Evolutionary conservation across 1,140 invertebrate genomes (phyloP).

Genomic region (Aphaenogaster floridana): DNA sequence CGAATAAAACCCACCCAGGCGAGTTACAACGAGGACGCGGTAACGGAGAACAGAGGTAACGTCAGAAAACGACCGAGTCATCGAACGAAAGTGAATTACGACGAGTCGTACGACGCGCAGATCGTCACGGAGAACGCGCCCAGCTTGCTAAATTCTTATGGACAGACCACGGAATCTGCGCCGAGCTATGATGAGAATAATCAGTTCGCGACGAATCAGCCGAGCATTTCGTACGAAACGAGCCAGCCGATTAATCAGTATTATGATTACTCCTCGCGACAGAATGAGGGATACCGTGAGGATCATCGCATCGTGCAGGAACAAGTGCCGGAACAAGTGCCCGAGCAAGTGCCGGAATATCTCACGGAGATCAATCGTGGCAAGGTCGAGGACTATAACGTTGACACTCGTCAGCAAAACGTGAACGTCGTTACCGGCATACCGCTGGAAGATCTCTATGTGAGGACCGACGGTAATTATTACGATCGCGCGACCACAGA

Average conservation of each 20-base stretch:
- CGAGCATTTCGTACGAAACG: constrained; percentile 18
- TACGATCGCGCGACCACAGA: constrained; percentile 73
- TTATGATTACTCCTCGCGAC: constrained; percentile 61
- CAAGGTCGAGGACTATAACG: constrained; percentile 37
- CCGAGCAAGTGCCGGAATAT: constrained; percentile 71
- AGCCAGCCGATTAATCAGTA: constrained; percentile 59
- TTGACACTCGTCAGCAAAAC: neutral
- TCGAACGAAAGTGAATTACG: constrained; percentile 66
- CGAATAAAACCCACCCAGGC: constrained; percentile 60
- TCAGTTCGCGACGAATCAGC: constrained; percentile 48
- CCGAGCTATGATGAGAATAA: constrained; percentile 62
- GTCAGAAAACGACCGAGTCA: constrained; percentile 73
- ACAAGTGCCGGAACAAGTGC: constrained; percentile 61
- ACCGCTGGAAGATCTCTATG: constrained; percentile 79
- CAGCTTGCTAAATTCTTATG: constrained; percentile 24
- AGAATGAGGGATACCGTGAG: neutral
- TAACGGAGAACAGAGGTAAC: constrained; percentile 67
- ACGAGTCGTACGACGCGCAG: constrained; percentile 72
- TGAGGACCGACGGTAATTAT: constrained; percentile 75
- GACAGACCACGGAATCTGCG: constrained; percentile 28
- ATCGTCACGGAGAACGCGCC: constrained; percentile 73
- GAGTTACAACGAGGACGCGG: constrained; percentile 40
- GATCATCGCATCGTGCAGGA: constrained; percentile 12
- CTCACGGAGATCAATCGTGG: constrained; percentile 54
- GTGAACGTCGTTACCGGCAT: constrained; percentile 53